These are phyloP conservation scores for Venturia canescens DNA, from an alignment of 1,140 invertebrate genomes.

Conservation along the genomic window DNA sequence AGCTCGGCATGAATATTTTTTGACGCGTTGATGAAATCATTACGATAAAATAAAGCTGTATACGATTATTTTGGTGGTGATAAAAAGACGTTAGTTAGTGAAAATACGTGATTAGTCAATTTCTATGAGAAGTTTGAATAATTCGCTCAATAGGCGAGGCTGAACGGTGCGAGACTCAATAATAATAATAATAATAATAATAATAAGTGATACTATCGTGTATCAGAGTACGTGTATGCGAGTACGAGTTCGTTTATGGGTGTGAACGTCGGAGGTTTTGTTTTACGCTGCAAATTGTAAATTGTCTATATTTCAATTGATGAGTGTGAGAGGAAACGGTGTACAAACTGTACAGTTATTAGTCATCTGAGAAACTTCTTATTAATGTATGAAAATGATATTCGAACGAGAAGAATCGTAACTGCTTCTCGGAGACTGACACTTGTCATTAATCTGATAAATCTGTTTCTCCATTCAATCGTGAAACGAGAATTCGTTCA, in stretches of 20 bases:
- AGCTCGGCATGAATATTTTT: not conserved
- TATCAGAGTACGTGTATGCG: not conserved
- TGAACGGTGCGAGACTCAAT: too few species aligned
- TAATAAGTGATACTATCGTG: too few species aligned
- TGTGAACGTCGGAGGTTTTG: constrained; percentile 22
- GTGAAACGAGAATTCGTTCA: too few species aligned
- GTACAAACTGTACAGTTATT: constrained; percentile 39
- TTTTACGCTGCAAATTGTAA: constrained; percentile 38
- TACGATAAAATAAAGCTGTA: too few species aligned
- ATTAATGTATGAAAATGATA: constrained; percentile 16
- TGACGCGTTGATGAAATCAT: not conserved
- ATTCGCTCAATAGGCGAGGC: too few species aligned
- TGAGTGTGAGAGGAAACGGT: constrained; percentile 26
- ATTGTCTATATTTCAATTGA: constrained; percentile 49
- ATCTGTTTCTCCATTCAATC: not conserved
- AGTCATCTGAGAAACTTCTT: constrained; percentile 28
- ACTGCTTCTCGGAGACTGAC: constrained; percentile 6
- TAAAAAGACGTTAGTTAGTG: not conserved
- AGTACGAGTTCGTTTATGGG: not conserved
- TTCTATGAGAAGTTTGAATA: too few species aligned
- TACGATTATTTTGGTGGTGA: too few species aligned
- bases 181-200: too few species aligned
- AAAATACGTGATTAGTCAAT: not conserved
- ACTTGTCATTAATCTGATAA: not conserved
- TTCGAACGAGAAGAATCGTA: constrained; percentile 16